These are phyloP conservation scores for Drosophila nannoptera DNA, from an alignment of 1,140 invertebrate genomes.

Conservation along the genomic window DNA sequence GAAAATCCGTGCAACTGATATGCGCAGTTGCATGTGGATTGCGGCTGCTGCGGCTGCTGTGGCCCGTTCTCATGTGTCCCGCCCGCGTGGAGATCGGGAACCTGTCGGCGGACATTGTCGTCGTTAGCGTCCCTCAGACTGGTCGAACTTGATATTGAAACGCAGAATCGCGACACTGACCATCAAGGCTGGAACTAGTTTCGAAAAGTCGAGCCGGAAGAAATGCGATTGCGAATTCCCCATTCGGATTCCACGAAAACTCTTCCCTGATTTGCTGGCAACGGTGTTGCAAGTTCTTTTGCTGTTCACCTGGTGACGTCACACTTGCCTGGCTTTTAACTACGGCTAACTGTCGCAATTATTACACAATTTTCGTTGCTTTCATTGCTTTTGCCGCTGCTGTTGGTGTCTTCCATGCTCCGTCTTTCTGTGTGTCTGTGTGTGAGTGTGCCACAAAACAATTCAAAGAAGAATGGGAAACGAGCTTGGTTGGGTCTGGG, in stretches of 20 bases:
- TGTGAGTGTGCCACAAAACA: slow-evolving; percentile 42
- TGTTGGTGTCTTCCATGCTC: slow-evolving; percentile 22
- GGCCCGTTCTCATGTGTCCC: slow-evolving; percentile 6
- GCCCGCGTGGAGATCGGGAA: slow-evolving; percentile 50
- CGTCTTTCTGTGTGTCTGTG: slow-evolving; percentile 24
- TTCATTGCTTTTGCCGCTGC: slow-evolving; percentile 1
- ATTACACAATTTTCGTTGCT: slow-evolving; percentile 65
- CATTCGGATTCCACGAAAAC: slow-evolving; percentile 53
- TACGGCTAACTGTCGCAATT: slow-evolving; percentile 66
- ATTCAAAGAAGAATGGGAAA: slow-evolving; percentile 65
- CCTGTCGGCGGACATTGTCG: slow-evolving; percentile 52
- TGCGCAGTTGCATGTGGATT: slow-evolving; percentile 35
- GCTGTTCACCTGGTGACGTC: slow-evolving; percentile 15
- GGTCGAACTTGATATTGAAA: slow-evolving; percentile 75
- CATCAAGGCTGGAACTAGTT: slow-evolving; percentile 53
- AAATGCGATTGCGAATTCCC: slow-evolving; percentile 7
- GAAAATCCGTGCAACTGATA: slow-evolving; percentile 58
- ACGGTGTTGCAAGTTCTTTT: slow-evolving; percentile 34
- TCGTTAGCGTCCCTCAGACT: slow-evolving; percentile 62
- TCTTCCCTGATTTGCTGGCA: slow-evolving; percentile 25
- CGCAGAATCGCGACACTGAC: slow-evolving; percentile 57
- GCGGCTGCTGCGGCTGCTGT: slow-evolving; percentile 5
- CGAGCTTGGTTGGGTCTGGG: slow-evolving; percentile 51
- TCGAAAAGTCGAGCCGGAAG: slow-evolving; percentile 9
- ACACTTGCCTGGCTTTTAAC: slow-evolving; percentile 31